Conservation (phyloP, 2,888 invertebrate genomes). For the Pharmacophagus antenor region DNA sequence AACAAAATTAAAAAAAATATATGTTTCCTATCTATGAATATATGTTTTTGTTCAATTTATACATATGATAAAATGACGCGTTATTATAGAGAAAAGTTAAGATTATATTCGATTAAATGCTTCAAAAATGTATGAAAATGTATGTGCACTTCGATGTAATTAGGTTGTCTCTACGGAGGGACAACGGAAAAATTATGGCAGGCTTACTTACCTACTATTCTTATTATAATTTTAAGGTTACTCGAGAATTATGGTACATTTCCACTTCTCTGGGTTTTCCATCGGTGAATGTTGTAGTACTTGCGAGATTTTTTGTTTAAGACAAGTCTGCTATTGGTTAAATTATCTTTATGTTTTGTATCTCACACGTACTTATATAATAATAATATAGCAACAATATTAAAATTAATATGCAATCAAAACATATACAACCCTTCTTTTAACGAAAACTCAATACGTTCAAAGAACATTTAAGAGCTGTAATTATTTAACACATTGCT, state of each 20-base stretch:
- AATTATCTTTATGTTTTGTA: background rate
- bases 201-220: background rate
- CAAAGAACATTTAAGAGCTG: too few species aligned
- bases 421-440: too few species aligned
- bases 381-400: background rate
- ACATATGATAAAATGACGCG: too few species aligned
- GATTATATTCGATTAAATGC: too few species aligned
- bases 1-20: too few species aligned
- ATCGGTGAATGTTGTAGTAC: conserved; percentile 5
- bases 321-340: background rate
- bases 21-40: too few species aligned
- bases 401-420: background rate
- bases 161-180: background rate
- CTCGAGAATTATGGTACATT: background rate
- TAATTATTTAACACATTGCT: too few species aligned
- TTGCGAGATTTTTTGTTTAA: background rate
- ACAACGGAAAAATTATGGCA: background rate
- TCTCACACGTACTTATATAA: background rate
- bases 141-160: background rate
- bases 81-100: too few species aligned
- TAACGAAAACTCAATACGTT: too few species aligned
- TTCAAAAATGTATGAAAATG: background rate
- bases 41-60: too few species aligned
- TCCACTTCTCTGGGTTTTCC: conserved; percentile 16
- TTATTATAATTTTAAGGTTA: background rate